Conservation (phyloP, 2,797 vertebrate genomes). For the Hipposideros larvatus region DNA sequence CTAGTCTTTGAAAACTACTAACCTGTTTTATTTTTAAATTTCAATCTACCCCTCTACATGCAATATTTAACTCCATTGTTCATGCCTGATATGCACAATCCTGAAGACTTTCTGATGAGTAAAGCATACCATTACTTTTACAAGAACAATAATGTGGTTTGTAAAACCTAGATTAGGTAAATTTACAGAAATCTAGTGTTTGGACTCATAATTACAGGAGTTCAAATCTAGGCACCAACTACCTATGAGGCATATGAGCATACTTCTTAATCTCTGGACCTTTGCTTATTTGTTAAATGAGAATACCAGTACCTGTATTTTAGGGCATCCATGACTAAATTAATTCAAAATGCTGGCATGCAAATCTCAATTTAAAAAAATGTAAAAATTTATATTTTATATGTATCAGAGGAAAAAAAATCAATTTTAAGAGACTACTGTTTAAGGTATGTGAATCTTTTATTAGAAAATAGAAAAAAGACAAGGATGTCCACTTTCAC, state of each 20-base stretch:
- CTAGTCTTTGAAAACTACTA: background rate
- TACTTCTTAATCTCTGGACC: background rate
- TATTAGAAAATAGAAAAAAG: background rate
- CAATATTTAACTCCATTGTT: background rate
- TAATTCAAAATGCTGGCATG: background rate
- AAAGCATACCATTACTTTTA: background rate
- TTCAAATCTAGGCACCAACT: background rate
- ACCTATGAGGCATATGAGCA: background rate
- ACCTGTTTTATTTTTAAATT: background rate
- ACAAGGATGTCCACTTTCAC: too few species aligned
- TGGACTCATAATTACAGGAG: background rate
- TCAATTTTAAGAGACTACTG: background rate
- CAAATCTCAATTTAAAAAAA: background rate
- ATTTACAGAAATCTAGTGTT: background rate
- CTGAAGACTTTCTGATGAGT: background rate
- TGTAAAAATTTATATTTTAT: background rate
- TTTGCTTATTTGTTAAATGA: constrained; percentile 3
- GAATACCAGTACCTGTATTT: background rate
- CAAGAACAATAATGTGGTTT: background rate
- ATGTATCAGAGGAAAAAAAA: background rate
- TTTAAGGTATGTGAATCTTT: background rate
- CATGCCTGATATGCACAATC: background rate
- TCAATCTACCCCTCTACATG: background rate
- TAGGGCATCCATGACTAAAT: background rate
- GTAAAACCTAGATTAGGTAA: background rate